Conservation (phyloP, 1,140 invertebrate species). For the Lordiphosa collinella region DNA sequence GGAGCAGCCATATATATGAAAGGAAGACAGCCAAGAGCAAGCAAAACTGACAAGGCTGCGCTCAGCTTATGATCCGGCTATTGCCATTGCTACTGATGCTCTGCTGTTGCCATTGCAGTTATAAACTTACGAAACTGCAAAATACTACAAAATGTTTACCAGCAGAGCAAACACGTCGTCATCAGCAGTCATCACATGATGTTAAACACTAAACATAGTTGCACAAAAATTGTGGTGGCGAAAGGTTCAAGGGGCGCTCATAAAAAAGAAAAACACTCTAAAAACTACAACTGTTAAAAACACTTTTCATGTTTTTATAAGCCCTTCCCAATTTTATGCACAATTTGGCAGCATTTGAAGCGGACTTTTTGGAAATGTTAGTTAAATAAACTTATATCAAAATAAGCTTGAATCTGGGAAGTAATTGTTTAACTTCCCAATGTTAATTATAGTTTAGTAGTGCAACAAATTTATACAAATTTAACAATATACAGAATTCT, state of each 20-base stretch:
- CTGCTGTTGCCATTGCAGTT: not conserved
- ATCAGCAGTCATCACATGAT: constrained; percentile 1
- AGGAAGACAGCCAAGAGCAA: constrained; percentile 9
- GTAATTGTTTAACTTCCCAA: too few species aligned
- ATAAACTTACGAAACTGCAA: constrained; percentile 25
- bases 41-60: too few species aligned
- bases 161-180: not conserved
- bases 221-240: constrained; percentile 7
- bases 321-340: constrained; percentile 8
- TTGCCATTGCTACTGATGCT: too few species aligned
- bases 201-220: constrained; percentile 8
- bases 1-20: too few species aligned
- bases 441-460: too few species aligned
- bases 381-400: not conserved
- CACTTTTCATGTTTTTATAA: constrained; percentile 15
- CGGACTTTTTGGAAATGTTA: not conserved
- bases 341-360: constrained; percentile 2
- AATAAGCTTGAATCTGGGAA: not conserved
- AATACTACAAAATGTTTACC: constrained; percentile 13
- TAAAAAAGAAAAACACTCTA: not conserved
- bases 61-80: too few species aligned
- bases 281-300: not conserved
- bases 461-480: too few species aligned
- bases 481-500: too few species aligned
- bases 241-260: constrained; percentile 5